Base-by-base conservation (phyloP, 2,888 invertebrate genomes). In the Abscondita cerata region DNA sequence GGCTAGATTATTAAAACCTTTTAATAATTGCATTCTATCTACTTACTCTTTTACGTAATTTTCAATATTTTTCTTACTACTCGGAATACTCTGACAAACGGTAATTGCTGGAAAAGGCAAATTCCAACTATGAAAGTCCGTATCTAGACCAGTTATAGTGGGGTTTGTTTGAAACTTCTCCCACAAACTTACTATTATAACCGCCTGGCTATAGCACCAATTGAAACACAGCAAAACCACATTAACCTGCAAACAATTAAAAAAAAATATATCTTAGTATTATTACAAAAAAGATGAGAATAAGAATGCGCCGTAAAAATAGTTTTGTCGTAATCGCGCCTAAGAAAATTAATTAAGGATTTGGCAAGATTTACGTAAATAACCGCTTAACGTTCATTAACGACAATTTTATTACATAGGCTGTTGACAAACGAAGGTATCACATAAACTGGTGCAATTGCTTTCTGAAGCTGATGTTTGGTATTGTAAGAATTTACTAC, bases 151-250 rank as follows among this genome's bases (percentile, higher is more conserved):
- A 25, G 91, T 92, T 54, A 92, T 90, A 0, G 92, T 92, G 2
- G 93, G 92, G 81, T 91, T 91, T 0, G 90, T 91, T 82, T 91
- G 91, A 77, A 93, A 93, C 77, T 91, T 92, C 72, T 90, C 88
- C 91, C 92, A 91, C 25, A 92, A 82, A 72, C 89, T 90, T 46
- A 88, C 85, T 52, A 93, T 92, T 63, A 92, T 91, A 40, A 89
- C 87, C 65, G 88, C 83, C 0, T 89, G 0, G 91, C 87, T 0
- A 89, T 85, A 0, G 89, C 85, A 0, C 92, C 91, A 40, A 79
- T 74, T 5, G 85, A 83, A 5, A 90, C 89, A 72, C 91, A 90
- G 70, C 88, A 84, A 73, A 92, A 90, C 93, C 93, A 93, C 85
- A 90, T 87, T 72, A 92, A 87, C 76, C 92, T 92, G 75, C n/a